Base-by-base conservation (phyloP, 1,140 invertebrate species). In the Lordiphosa stackelbergi region DNA sequence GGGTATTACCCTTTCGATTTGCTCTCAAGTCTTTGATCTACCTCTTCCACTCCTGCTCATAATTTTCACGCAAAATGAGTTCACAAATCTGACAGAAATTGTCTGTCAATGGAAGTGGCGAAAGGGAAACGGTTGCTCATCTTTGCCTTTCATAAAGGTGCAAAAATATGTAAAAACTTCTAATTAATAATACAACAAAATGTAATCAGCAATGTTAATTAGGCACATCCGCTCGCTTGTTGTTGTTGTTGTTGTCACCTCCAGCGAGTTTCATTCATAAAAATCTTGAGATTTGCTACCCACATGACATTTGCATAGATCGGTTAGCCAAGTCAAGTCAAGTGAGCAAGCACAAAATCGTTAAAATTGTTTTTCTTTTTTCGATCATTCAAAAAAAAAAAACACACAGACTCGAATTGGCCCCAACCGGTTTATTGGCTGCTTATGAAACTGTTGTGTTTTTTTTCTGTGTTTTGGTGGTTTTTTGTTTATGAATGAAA, bases 121-220 rank as follows among this genome's bases (percentile, higher is more conserved):
- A 31, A 31, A 31, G 28, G 28, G 28, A 31, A 31, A 8, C 28
- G 7, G 6, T 31, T 22, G 24, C 5, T 9, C 24, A 46, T 45
- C 24, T 45, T 45, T 45, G n/a, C 22, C 6, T 7, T 45, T 45
- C 4, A 45, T 13, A 28, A 31, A 10, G 24, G 31, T 34, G 42
- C 28, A 12, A 8, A 45, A 28, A 45, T 45, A 61, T 59, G 51
- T 41, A 55, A 52, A 59, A 66, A 75, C 66, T 79, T 79, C 71
- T 79, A 81, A 79, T 75, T 79, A 79, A 79, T 78, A 78, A 79
- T 64, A 66, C 64, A 79, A 79, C 68, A 66, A 81, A 79, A 74
- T 71, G 75, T 79, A 71, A 81, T 79, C 66, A 79, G 63, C 75
- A 74, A 71, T 81, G 66, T 79, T 79, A 79, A 79, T 79, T 79